Base-by-base conservation (phyloP, 1,140 invertebrate genomes). In the Listronotus bonariensis region DNA sequence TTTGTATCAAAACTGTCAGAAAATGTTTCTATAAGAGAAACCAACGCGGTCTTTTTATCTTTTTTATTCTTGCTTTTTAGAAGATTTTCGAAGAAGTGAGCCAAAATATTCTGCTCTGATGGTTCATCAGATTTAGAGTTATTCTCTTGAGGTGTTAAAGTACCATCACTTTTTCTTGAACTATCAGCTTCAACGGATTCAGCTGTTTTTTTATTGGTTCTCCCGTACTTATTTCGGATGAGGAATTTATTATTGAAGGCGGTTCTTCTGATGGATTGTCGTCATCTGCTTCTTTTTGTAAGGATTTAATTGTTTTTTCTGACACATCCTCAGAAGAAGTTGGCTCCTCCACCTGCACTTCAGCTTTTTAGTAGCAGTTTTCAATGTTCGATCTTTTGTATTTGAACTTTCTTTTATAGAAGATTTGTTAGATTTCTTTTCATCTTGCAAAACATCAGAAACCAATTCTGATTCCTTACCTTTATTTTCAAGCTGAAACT, bases 81-180 rank as follows among this genome's bases (percentile, higher is more conserved):
- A 3, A 74, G 48, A 56, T 74, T 74, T 46, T 68, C 63, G 26
- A 74, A 71, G 42, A 74, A 72, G 46, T 72, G 68, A 15, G 65
- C 69, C n/a, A 72, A 60, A 41, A 72, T 71, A 31, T 58, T 70
- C 52, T 74, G 66, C 49, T 74, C 65, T 9, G 59, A 49, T 0
- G 68, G 62, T 34, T 70, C 62, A 6, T 61, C 49, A 34, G 15
- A 42, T 51, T 58, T 65, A 32, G 18, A 46, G 7, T 6, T 7
- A 6, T 12, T 17, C 40, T 61, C n/a, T 40, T 51, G 18, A 15
- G 36, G 58, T 51, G 18, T 56, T 0, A 42, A 10, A 48, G 45
- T 2, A 48, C 45, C 34, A 20, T 54, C 52, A 20, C 9, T 18
- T 20, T 60, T 60, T n/a, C 32, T 36, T 32, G 49, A 32, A 14